A percentile compares a stretch with the other conserved stretches of the same genome.
These are phyloP conservation scores for Acanthis flammea DNA, from an alignment of 2,797 vertebrate species.

Conservation along the genomic window DNA sequence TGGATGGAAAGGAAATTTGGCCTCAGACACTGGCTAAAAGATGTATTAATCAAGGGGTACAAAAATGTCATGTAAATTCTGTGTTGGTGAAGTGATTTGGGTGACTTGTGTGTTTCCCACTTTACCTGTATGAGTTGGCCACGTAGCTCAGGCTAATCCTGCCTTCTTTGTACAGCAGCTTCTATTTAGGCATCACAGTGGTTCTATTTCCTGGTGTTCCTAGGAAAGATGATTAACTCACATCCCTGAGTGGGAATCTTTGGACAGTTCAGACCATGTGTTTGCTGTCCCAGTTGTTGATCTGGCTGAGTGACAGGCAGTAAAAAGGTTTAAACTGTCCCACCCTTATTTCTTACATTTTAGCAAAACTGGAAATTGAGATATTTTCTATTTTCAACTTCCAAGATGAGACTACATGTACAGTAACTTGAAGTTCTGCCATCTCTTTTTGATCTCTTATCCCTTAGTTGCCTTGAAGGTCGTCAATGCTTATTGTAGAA, in stretches of 20 bases:
- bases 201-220: background rate
- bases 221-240: background rate
- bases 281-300: background rate
- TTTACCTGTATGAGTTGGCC: background rate
- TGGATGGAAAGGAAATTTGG: background rate
- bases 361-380: background rate
- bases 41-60: background rate
- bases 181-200: background rate
- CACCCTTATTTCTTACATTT: background rate
- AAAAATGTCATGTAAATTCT: background rate
- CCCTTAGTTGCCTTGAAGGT: background rate
- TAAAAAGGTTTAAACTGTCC: background rate
- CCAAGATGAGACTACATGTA: background rate
- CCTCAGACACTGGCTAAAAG: background rate
- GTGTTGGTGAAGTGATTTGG: background rate
- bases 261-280: background rate
- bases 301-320: background rate
- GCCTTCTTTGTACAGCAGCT: background rate
- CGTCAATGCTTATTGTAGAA: background rate
- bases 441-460: background rate
- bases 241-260: background rate
- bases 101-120: background rate
- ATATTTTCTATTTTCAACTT: background rate
- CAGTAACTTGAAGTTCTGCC: background rate
- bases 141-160: background rate